phyloP scores from a whole-genome alignment of 2,888 invertebrate species.

The Agrotis segetum region DNA sequence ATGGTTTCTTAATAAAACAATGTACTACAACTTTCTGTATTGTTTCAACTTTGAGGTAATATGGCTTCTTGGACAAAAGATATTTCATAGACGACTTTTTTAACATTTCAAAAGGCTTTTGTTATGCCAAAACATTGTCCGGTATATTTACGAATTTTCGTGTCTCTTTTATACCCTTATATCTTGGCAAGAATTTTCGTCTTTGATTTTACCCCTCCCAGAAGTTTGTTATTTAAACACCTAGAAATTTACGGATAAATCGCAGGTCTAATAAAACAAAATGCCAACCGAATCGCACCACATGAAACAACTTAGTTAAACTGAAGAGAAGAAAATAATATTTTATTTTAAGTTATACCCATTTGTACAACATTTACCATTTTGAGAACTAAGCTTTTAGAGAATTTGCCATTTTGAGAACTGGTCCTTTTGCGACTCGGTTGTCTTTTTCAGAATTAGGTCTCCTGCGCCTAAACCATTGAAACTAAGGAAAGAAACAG shows the following conservation, averaged over 20 bases:
- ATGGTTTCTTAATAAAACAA: neutral
- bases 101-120: slow-evolving; percentile 5
- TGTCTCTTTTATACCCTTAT: no score
- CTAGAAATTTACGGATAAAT: no score
- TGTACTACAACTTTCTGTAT: neutral
- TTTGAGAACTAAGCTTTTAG: no score
- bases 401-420: no score
- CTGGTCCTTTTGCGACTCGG: no score
- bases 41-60: neutral
- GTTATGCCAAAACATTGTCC: slow-evolving; percentile 8
- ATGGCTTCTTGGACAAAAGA: slow-evolving; percentile 13
- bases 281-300: no score
- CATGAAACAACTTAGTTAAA: no score
- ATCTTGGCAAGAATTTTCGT: neutral
- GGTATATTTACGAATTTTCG: neutral
- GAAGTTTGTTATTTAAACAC: neutral
- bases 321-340: no score
- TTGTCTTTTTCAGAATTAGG: no score
- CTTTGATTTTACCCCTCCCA: neutral
- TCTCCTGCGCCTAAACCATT: neutral
- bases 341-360: no score
- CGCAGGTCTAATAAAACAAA: no score
- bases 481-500: slow-evolving; percentile 13
- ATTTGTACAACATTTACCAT: no score
- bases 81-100: neutral